Base-by-base conservation (phyloP, 2,113 vertebrate genomes). In the Sinocyclocheilus anophthalmus region DNA sequence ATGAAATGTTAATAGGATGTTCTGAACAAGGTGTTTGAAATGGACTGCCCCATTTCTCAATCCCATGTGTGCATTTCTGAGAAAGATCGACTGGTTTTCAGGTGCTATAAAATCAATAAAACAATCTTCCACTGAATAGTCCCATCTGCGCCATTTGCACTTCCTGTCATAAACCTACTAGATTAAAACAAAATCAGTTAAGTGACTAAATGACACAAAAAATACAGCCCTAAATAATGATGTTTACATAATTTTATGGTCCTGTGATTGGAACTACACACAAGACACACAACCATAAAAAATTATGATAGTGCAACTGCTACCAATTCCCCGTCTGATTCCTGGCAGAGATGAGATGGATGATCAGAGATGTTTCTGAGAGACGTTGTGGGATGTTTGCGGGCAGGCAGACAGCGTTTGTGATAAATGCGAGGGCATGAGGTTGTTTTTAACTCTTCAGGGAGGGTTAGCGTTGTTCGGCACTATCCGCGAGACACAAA, bases 1-100 rank as follows among this genome's bases (percentile, higher is more conserved):
- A 72, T 73, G 7, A 83, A 83, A 69, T 59, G 48, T 83, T 77
- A 83, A 30, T 67, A 26, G 48, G 63, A 24, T 76, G 30, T 42
- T 48, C 75, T 39, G 42, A 76, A 82, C 26, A 67, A n/a, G 57
- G 30, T 76, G 59, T 85, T 45, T 53, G 20, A 59, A 61, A 75
- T 59, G 16, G 22, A 76, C 22, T 39, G 13, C 57, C 55, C 53
- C 57, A 6, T 16, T 80, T 39, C 50, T 14, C 20, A 70, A n/a
- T 67, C 65, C 55, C 39, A 37, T 11, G 26, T 3, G 13, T 76
- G 6, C 73, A 10, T 83, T 61, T 86, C 57, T 75, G 33, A 73
- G 26, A 50, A 0, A 73, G 37, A 45, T 45, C 4, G 78, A 39
- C 65, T 78, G 65, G 75, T 48, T 84, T 79, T 10, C 53, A 24